Evolutionary conservation across 1,140 invertebrate genomes (phyloP), one percentile per base, ranked within the genome.

Genomic region (Prorops nasuta): DNA sequence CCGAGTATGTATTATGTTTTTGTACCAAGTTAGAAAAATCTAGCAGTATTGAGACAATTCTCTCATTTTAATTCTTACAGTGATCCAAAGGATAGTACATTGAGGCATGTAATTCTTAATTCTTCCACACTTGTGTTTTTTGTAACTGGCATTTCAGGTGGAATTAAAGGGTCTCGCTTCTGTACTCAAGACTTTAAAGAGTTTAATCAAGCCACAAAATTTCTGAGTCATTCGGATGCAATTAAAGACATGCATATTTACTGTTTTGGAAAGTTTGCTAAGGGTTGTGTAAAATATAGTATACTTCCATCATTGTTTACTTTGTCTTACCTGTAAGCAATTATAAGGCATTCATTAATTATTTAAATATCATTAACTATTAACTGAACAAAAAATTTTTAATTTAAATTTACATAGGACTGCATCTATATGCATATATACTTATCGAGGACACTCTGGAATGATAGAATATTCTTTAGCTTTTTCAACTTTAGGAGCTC

Each of bases 201-300:
- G 66, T 85, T 80, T 40, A 90, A 91, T 77, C 79, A 88, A 74
- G 87, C 86, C 7, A 83, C 85, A 21, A 74, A 77, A 8, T 91
- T 87, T 69, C 69, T 72, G 36, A 82, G 78, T 47, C 84, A 87
- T 38, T 68, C 83, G 8, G 79, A 87, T 51, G 88, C 88, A 2
- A 86, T 88, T 80, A 82, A 79, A 78, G 80, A 81, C 57, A 56
- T 91, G 7, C 85, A 89, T 72, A 82, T 86, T 60, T 70, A 74
- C 59, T 79, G 90, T 2, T 83, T 81, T 2, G 14, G 84, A 9
- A 79, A 75, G 54, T 86, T 90, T 71, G 78, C 79, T 4, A 86
- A 80, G 71, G 87, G 86, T n/a, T 86, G 82, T n/a, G 78, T 72
- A 8, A 79, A 78, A 60, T 85, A 84, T 79, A 84, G 82, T n/a